phyloP scores from a whole-genome alignment of 2,797 vertebrate genomes.

The Propithecus deckenii region DNA sequence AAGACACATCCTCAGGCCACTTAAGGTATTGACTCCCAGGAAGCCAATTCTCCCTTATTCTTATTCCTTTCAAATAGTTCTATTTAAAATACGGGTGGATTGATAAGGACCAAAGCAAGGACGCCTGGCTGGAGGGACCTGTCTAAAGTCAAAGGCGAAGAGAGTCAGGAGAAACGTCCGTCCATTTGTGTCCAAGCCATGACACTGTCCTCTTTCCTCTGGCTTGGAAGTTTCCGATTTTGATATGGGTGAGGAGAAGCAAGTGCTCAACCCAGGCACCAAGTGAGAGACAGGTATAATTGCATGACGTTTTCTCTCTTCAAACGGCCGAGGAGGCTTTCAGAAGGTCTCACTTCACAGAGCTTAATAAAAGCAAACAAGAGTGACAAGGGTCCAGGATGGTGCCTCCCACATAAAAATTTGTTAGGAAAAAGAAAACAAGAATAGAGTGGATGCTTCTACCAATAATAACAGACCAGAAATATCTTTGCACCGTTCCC shows the following conservation, averaged over 20 bases:
- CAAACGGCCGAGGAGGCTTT: not conserved
- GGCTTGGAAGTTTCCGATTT: not conserved
- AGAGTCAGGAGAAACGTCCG: not conserved
- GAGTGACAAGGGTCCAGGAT: not conserved
- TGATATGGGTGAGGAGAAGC: not conserved
- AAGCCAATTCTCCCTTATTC: not conserved
- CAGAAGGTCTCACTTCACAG: not conserved
- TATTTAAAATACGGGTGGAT: constrained; percentile 3
- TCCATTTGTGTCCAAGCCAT: not conserved
- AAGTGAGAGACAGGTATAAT: not conserved
- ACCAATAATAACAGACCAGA: constrained; percentile 63
- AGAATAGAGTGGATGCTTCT: constrained; percentile 14
- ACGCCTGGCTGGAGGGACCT: rapidly evolving
- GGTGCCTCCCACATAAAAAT: constrained; percentile 41
- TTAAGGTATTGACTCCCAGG: not conserved
- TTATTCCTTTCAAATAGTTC: not conserved
- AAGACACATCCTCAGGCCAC: not conserved
- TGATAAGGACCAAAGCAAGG: not conserved
- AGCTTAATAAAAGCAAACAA: not conserved
- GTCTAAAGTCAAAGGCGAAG: not conserved
- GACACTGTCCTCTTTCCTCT: not conserved
- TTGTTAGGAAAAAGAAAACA: not conserved
- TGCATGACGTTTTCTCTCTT: constrained; percentile 32
- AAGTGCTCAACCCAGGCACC: not conserved
- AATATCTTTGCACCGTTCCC: constrained; percentile 53